phyloP scores from a whole-genome alignment of 2,888 invertebrate genomes.

The Dasysyrphus albostriatus region DNA sequence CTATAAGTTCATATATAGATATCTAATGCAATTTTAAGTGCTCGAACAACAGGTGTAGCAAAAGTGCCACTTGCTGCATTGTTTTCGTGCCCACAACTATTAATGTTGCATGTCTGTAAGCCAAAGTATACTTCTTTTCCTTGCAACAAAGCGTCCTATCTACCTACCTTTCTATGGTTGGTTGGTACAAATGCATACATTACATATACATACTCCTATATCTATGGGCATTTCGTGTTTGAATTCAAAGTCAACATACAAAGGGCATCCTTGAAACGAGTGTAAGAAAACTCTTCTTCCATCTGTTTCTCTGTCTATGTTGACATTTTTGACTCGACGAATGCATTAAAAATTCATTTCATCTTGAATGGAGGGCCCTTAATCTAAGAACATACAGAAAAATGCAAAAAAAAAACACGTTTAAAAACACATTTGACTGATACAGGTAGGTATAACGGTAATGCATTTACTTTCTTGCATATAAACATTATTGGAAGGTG shows the following conservation, averaged over 20 bases:
- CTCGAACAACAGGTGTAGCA: conserved; percentile 69
- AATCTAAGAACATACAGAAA: conserved; percentile 31
- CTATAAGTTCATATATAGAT: background rate
- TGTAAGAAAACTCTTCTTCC: conserved; percentile 55
- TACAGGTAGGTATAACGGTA: background rate
- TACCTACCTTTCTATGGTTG: background rate
- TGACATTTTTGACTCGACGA: conserved; percentile 63
- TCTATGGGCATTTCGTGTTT: conserved; percentile 50
- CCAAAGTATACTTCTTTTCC: conserved; percentile 43
- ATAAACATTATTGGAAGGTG: conserved; percentile 44
- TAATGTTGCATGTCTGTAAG: conserved; percentile 70
- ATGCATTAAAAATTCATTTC: conserved; percentile 75
- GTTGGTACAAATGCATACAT: no score
- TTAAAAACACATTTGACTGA: conserved; percentile 38
- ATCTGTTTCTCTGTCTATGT: conserved; percentile 63
- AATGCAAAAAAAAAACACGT: conserved; percentile 32
- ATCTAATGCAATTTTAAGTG: conserved; percentile 74
- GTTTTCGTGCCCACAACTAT: conserved; percentile 74
- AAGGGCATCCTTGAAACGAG: conserved; percentile 62
- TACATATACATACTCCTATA: background rate
- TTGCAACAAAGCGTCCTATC: conserved; percentile 19
- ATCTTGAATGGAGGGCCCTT: conserved; percentile 52
- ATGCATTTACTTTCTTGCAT: conserved; percentile 31
- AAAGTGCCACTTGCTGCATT: conserved; percentile 55
- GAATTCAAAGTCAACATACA: conserved; percentile 68